Base-by-base conservation (phyloP, 2,797 vertebrate species). In the Melanotaenia parkinsoni region DNA sequence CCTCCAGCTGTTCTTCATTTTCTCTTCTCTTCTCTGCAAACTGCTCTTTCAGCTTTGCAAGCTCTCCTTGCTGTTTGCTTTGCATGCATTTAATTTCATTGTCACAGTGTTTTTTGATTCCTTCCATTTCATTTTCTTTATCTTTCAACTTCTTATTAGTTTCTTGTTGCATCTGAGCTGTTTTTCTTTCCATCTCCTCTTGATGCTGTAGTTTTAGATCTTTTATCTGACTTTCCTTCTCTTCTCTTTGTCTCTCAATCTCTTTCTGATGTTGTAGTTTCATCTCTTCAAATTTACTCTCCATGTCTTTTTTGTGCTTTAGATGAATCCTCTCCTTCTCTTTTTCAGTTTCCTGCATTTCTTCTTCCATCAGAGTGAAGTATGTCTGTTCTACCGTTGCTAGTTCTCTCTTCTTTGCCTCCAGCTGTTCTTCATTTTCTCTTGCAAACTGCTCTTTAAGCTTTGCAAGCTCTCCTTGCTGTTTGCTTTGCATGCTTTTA, bases 211-310 rank as follows among this genome's bases (percentile, higher is more conserved):
- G 47, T 33, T 74, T 80, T 3, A 82, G 43, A 5, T 43, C 64
- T 14, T 73, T 35, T 37, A 82, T 69, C n/a, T 85, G 77, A 1
- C 9, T 61, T 2, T 81, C 79, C 57, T 77, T 89, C 64, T 91
- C 80, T 1, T 51, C 38, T 0, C 47, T 63, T 20, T 72, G 76
- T 47, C 50, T 77, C 60, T 86, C 81, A 0, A 67, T 70, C 57
- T 82, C 80, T 58, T 63, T 63, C 33, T 73, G 10, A 33, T 83
- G 74, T n/a, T 70, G 63, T 7, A 43, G 37, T 65, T 79, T 67
- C 0, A 86, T 67, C 5, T 88, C 81, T 24, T 74, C 59, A 1
- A 64, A 47, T 78, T 84, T 82, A 1, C 2, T 70, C 26, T 20
- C 26, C 16, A 81, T 20, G 4, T 87, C 67, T 54, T 57, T 64